Evolutionary conservation across 2,113 vertebrate species (phyloP).

Genomic region (Myodes glareolus): DNA sequence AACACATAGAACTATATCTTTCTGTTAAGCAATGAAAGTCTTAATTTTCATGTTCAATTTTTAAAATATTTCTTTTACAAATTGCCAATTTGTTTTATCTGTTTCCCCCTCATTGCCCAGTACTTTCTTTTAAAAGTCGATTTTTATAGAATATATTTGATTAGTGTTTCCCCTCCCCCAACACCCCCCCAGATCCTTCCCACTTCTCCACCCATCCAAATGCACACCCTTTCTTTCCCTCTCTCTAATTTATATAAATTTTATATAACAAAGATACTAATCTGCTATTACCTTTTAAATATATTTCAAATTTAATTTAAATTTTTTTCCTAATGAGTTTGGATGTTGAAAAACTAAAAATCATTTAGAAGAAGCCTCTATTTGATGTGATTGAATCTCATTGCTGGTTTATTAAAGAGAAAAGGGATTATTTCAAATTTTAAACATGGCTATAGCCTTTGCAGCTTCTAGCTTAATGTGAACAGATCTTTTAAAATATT

Average conservation of each 20-base stretch:
- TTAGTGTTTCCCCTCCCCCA: not conserved
- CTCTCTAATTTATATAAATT: slow-evolving; percentile 12
- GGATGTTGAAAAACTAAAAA: slow-evolving; percentile 22
- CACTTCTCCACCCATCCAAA: not conserved
- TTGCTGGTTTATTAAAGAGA: slow-evolving; percentile 23
- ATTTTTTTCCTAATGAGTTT: slow-evolving; percentile 48
- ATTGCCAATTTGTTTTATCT: not conserved
- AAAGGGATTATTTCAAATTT: not conserved
- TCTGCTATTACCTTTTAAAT: slow-evolving; percentile 20
- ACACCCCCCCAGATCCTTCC: not conserved
- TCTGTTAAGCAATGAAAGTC: slow-evolving; percentile 37
- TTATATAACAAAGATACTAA: slow-evolving; percentile 16
- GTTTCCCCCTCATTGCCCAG: slow-evolving; percentile 30
- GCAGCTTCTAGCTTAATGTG: not conserved
- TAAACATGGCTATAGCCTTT: not conserved
- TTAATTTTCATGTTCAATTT: slow-evolving; percentile 39
- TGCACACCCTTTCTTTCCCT: not conserved
- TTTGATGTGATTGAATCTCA: slow-evolving; percentile 33
- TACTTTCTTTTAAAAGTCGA: not conserved
- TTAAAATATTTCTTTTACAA: slow-evolving; percentile 50
- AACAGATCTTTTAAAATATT: not conserved
- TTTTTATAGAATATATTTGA: not conserved
- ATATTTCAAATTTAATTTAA: slow-evolving; percentile 52
- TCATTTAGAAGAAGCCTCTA: slow-evolving; percentile 26
- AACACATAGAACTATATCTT: not conserved